Evolutionary conservation across 2,113 vertebrate genomes (phyloP), one percentile per base, ranked within the genome.

Genomic region (Calcarius ornatus): DNA sequence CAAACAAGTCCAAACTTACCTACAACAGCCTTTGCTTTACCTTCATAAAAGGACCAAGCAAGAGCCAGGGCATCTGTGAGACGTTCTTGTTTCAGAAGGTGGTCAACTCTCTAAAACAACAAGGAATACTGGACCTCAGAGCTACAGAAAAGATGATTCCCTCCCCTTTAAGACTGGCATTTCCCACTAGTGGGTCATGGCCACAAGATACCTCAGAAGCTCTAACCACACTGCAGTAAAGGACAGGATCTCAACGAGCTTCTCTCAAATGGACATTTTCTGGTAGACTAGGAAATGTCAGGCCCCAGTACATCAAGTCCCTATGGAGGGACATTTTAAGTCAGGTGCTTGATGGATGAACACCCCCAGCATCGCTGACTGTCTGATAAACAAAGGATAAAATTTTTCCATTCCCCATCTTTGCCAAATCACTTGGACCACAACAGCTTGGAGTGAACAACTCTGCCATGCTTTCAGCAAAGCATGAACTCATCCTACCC

Each of bases 41-140:
- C 99, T 95, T 99, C 99, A 60, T 99, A 98, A 94, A 99, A 99
- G 40, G 99, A 99, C 99, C 99, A 99, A 28, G 99, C 99, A 69
- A 99, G 97, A 88, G 98, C 97, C 70, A 99, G 97, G n/a, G 99
- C 99, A 97, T 99, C 99, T 8, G 98, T 98, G 86, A 99, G 98
- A 88, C 98, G 98, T 81, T 99, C 99, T 97, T 99, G 99, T 86
- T 99, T 99, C 97, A 99, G 94, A 47, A 99, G 97, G 69, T 98
- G 98, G 96, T 99, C 99, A 48, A 99, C 97, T 78, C 99, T 98
- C 99, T 99, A 96, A 82, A 97, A 96, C 5, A 57, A 78, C 24
- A 88, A 86, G 30, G 75, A 68, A 96, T 25, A 69, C 0, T 22
- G 81, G 38, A 91, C 2, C 22, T 96, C 30, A 83, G 75, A 40